phyloP scores from a whole-genome alignment of 2,888 invertebrate genomes.

The Leptinotarsa tumamoca region DNA sequence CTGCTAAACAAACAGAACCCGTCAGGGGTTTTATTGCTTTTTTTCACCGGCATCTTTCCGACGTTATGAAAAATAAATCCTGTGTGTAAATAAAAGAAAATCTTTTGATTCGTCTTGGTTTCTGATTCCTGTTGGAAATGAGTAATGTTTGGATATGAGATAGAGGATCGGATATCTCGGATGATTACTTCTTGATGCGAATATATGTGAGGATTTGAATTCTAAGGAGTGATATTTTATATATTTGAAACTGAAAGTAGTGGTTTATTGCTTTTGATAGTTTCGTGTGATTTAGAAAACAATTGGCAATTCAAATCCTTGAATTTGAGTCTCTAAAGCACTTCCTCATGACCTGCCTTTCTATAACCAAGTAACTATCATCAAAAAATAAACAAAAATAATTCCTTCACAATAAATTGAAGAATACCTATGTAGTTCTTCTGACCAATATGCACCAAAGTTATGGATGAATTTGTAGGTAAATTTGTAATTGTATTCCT shows the following conservation, averaged over 20 bases:
- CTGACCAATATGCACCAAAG: no score
- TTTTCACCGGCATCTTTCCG: conserved; percentile 45
- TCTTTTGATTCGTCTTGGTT: conserved; percentile 38
- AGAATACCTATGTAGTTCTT: no score
- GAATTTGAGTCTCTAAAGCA: no score
- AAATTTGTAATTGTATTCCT: no score
- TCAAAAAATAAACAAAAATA: no score
- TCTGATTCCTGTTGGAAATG: conserved; percentile 39
- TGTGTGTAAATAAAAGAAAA: conserved; percentile 55
- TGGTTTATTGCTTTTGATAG: no score
- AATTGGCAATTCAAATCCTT: no score
- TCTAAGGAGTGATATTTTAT: neutral
- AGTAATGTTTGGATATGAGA: conserved; percentile 21
- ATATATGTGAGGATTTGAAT: neutral
- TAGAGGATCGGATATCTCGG: conserved; percentile 8
- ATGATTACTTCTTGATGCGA: conserved; percentile 8
- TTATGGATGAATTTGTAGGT: no score
- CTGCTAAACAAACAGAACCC: conserved; percentile 39
- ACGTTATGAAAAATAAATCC: conserved; percentile 64
- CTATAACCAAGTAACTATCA: no score
- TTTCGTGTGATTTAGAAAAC: no score
- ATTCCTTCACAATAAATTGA: no score
- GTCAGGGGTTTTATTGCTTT: conserved; percentile 38
- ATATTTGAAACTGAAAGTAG: neutral
- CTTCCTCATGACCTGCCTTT: no score